phyloP scores from a whole-genome alignment of 2,113 vertebrate species.

The Cyrtonyx montezumae region DNA sequence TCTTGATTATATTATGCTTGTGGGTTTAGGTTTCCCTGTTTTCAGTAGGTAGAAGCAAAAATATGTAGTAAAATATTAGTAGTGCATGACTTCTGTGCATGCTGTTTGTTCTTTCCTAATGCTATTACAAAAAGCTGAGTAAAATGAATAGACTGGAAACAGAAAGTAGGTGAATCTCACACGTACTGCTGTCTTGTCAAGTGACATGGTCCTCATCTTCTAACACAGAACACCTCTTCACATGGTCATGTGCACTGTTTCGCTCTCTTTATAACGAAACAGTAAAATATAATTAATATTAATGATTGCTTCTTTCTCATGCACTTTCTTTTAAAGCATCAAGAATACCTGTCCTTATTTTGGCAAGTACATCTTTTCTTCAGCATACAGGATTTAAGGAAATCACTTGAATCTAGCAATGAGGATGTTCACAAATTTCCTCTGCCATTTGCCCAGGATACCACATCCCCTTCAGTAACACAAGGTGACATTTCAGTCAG shows the following conservation, averaged over 20 bases:
- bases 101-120: not conserved
- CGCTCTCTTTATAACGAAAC: not conserved
- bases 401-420: not conserved
- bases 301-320: not conserved
- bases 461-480: not conserved
- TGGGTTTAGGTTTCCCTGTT: conserved; percentile 7
- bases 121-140: not conserved
- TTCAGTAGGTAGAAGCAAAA: not conserved
- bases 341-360: not conserved
- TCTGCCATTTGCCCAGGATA: not conserved
- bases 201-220: not conserved
- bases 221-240: not conserved
- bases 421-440: not conserved
- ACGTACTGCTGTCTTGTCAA: not conserved
- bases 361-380: not conserved
- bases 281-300: not conserved
- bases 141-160: not conserved
- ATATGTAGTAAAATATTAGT: not conserved
- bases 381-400: not conserved
- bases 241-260: not conserved
- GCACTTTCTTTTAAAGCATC: not conserved
- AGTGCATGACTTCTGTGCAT: not conserved
- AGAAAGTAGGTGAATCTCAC: not conserved
- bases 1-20: not conserved
- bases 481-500: not conserved